Evolutionary conservation across 2,113 vertebrate genomes (phyloP).

Genomic region (Hepsetus odoe): DNA sequence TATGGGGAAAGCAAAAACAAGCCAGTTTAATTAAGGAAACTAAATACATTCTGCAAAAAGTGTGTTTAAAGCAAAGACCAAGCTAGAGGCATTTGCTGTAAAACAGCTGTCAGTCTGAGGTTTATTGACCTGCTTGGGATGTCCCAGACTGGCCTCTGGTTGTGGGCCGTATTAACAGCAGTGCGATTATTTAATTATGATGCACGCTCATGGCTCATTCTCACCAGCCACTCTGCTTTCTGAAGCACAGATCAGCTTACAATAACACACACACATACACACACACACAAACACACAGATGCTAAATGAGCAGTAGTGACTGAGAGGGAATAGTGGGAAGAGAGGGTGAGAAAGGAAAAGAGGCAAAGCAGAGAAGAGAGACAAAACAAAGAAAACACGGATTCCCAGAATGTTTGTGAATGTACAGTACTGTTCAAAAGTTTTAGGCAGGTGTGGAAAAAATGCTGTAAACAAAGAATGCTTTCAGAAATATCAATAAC

Average conservation of each 20-base stretch:
- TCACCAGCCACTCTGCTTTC: conserved; percentile 79
- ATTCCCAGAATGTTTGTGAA: too few species aligned
- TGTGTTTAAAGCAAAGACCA: conserved; percentile 12
- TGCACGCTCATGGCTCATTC: conserved; percentile 80
- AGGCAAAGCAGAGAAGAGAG: neutral
- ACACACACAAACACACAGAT: conserved; percentile 23
- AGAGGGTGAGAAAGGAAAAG: neutral
- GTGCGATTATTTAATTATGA: conserved; percentile 92
- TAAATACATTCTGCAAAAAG: too few species aligned
- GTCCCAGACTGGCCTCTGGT: conserved; percentile 77
- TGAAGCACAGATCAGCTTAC: conserved; percentile 76
- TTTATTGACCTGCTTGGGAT: conserved; percentile 38
- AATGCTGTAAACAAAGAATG: too few species aligned
- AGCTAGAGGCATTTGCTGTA: conserved; percentile 22
- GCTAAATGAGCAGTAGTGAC: neutral
- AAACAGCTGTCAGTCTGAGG: conserved; percentile 34
- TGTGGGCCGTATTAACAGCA: conserved; percentile 76
- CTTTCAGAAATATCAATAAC: too few species aligned
- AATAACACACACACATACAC: conserved; percentile 59
- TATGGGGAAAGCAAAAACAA: too few species aligned
- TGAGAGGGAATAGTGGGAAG: neutral
- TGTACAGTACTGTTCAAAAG: too few species aligned
- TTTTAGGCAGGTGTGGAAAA: too few species aligned
- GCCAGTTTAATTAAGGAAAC: too few species aligned
- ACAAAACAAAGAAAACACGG: neutral